Conservation (phyloP, 2,888 invertebrate species). For the Tenthredo distinguenda region DNA sequence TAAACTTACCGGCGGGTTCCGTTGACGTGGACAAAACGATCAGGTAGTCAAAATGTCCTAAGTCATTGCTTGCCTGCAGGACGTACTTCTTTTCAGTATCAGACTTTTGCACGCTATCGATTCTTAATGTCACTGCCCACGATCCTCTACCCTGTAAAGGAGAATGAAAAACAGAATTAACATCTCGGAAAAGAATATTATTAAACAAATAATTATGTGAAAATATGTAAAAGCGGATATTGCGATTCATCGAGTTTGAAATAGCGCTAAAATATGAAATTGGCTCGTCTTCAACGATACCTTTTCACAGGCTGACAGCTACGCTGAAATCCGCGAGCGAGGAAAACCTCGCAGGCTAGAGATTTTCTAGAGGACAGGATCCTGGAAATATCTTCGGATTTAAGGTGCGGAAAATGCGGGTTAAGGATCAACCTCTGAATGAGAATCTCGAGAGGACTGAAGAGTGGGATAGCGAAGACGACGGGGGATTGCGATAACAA, state of each 20-base stretch:
- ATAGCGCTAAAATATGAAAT: conserved; percentile 19
- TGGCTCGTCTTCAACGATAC: conserved; percentile 1
- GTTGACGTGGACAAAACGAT: conserved; percentile 86
- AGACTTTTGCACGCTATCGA: conserved; percentile 85
- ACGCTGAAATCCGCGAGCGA: conserved; percentile 5
- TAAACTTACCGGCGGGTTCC: conserved; percentile 80
- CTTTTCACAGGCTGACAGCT: conserved; percentile 1
- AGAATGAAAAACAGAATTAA: conserved; percentile 26
- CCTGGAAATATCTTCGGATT: conserved; percentile 22
- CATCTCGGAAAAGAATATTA: conserved; percentile 17
- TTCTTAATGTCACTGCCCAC: conserved; percentile 85
- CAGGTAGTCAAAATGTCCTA: conserved; percentile 83
- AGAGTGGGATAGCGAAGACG: neutral
- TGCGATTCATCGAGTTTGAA: conserved; percentile 62
- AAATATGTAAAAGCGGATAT: neutral
- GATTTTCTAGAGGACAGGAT: conserved; percentile 31
- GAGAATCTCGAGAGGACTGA: conserved; percentile 23
- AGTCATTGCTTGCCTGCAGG: conserved; percentile 85
- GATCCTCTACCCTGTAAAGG: conserved; percentile 82
- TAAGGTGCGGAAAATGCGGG: conserved; percentile 30
- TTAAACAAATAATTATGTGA: neutral
- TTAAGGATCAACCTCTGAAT: conserved; percentile 39
- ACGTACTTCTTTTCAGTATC: conserved; percentile 88
- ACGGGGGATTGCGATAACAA: conserved; percentile 21
- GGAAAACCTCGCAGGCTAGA: conserved; percentile 1